Evolutionary conservation across 2,797 vertebrate species (phyloP), one percentile per base, ranked within the genome.

Genomic region (Pseudotriccus pelzelni): DNA sequence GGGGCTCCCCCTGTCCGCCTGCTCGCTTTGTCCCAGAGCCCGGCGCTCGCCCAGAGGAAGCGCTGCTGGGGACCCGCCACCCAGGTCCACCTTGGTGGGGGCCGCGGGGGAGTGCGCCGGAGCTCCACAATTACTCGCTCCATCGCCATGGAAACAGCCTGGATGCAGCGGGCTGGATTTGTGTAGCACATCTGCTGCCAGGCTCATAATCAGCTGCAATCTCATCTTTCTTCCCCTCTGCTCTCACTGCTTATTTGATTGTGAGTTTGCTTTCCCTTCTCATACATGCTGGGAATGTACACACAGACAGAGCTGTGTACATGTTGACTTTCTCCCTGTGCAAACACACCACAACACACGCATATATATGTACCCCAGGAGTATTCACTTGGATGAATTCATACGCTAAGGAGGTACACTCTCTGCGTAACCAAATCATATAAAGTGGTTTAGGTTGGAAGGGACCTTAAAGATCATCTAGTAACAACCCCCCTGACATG

Each of bases 121-220:
- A 98, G 98, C 98, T 98, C 96, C 97, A 98, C 99, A 98, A 99
- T 99, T 99, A 99, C 98, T 94, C 98, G 98, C 98, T 98, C 96
- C 97, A 99, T 99, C 98, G 97, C 98, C 98, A 99, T 99, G 99
- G 99, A 99, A 99, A 99, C 99, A 98, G 98, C 98, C 98, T 97
- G 98, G 99, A 99, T 98, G 98, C 98, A 98, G 98, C 94, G 97
- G 98, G 98, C 98, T 97, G 97, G 98, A 97, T 98, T 98, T 98
- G 97, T 98, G 98, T 97, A 96, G 98, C 99, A 99, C 98, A 98
- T 98, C 98, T 98, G 98, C 98, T 98, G 97, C 97, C 98, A 98
- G 97, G 94, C 98, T 98, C 97, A 95, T 96, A 97, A 98, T 98
- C 97, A 97, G 97, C 97, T 78, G 96, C 97, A 97, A 97, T 98